A percentile compares a stretch with the other conserved stretches of the same genome.
phyloP scores from a whole-genome alignment of 2,888 invertebrate species.

The Eristalinus aeneus region DNA sequence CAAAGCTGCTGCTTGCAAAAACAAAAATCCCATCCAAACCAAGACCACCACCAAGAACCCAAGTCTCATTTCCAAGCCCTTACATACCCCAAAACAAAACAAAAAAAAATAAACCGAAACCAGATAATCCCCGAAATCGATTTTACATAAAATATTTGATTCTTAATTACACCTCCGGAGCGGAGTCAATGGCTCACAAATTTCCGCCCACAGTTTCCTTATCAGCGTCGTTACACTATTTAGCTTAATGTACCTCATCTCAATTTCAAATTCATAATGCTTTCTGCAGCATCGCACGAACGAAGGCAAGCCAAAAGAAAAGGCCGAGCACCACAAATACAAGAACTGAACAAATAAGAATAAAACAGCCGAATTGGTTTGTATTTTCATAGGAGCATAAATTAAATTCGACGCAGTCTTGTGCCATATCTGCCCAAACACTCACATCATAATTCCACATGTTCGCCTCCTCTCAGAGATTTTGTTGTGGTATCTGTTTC shows the following conservation, averaged over 20 bases:
- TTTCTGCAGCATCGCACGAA: background rate
- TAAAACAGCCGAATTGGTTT: background rate
- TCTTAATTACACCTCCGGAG: background rate
- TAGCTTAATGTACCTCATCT: background rate
- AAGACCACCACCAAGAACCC: too few species aligned
- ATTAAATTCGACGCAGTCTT: background rate
- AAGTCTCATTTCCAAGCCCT: too few species aligned
- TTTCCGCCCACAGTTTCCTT: background rate
- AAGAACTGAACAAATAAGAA: background rate
- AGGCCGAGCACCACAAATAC: background rate
- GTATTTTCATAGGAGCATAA: background rate
- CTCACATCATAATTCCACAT: background rate
- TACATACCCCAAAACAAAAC: too few species aligned
- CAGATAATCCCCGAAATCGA: background rate
- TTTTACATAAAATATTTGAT: background rate
- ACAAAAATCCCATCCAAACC: too few species aligned
- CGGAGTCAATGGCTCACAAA: background rate
- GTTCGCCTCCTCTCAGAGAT: background rate
- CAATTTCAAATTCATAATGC: background rate
- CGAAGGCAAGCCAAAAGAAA: background rate
- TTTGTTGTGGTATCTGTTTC: conserved; percentile 3
- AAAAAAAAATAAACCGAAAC: too few species aligned
- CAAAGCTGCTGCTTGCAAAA: too few species aligned
- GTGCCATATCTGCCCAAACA: background rate
- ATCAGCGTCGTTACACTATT: background rate